A percentile compares a stretch with the other conserved stretches of the same genome.
Conservation (phyloP, 2,888 invertebrate species). For the Platypus cylindrus region DNA sequence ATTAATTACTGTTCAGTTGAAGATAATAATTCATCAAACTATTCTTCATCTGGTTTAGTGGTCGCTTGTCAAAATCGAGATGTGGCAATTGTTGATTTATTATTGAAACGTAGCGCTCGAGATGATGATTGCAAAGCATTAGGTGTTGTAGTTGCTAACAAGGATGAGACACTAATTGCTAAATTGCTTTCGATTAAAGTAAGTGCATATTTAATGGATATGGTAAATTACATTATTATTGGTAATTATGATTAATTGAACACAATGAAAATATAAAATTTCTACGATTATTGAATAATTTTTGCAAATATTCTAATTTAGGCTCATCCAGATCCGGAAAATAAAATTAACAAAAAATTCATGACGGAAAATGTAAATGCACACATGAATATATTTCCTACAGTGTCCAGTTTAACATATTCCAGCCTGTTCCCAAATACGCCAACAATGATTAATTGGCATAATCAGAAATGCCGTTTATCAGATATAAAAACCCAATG, state of each 20-base stretch:
- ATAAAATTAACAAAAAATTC: slow-evolving; percentile 80
- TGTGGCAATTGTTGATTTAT: slow-evolving; percentile 57
- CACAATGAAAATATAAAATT: too few species aligned
- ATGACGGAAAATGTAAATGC: slow-evolving; percentile 53
- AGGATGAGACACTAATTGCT: slow-evolving; percentile 64
- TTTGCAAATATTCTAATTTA: slow-evolving; percentile 28
- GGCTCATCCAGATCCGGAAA: slow-evolving; percentile 84
- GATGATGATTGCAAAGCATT: slow-evolving; percentile 82
- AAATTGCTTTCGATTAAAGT: slow-evolving; percentile 75
- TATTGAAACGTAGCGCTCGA: slow-evolving; percentile 68
- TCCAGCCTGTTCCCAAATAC: slow-evolving; percentile 70
- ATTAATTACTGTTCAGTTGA: slow-evolving; percentile 35
- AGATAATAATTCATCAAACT: slow-evolving; percentile 37
- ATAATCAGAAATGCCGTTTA: slow-evolving; percentile 60
- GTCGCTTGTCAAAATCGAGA: slow-evolving; percentile 59
- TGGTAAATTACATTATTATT: too few species aligned
- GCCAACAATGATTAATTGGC: slow-evolving; percentile 87
- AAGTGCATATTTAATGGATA: slow-evolving; percentile 9
- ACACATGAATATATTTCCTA: slow-evolving; percentile 41
- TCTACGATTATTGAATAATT: too few species aligned
- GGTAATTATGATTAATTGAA: too few species aligned
- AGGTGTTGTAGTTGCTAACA: slow-evolving; percentile 57
- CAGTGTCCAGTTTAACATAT: slow-evolving; percentile 52
- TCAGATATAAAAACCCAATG: slow-evolving; percentile 66
- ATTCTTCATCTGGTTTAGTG: slow-evolving; percentile 45